Conservation (phyloP, 2,797 vertebrate genomes). For the Crenuchus spilurus region DNA sequence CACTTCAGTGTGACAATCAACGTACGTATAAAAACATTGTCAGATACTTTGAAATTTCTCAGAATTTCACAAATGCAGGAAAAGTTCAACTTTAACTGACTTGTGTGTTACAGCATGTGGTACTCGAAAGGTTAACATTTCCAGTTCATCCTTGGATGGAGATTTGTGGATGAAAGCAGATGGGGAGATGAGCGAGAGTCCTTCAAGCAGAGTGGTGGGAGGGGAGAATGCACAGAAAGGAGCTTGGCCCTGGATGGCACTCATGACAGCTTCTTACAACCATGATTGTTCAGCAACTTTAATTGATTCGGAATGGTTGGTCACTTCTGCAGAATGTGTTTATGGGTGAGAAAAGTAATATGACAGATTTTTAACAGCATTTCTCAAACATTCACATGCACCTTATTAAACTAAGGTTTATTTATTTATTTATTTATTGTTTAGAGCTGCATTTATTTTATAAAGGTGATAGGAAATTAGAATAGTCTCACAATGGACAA, state of each 20-base stretch:
- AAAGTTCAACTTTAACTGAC: too few relatives aligned
- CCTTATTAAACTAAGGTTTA: too few relatives aligned
- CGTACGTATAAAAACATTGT: conserved; percentile 73
- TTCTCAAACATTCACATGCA: not conserved
- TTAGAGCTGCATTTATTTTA: too few relatives aligned
- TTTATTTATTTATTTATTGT: too few relatives aligned
- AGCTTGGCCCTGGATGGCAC: conserved; percentile 91
- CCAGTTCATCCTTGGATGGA: too few relatives aligned
- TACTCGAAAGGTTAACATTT: conserved; percentile 29
- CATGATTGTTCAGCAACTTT: conserved; percentile 85
- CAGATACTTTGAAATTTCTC: too few relatives aligned
- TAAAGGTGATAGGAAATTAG: too few relatives aligned
- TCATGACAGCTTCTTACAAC: too few relatives aligned
- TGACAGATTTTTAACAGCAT: too few relatives aligned
- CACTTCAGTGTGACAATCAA: conserved; percentile 81
- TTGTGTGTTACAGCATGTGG: conserved; percentile 72
- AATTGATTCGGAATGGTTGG: conserved; percentile 83
- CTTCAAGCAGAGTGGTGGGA: conserved; percentile 76
- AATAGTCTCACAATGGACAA: too few relatives aligned
- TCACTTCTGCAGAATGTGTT: conserved; percentile 91
- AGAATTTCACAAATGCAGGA: too few relatives aligned
- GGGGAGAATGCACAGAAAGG: conserved; percentile 79
- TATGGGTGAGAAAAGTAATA: conserved; percentile 88
- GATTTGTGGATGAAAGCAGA: not conserved
- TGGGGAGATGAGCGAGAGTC: not conserved